phyloP scores from a whole-genome alignment of 1,140 invertebrate species.

The Polypedilum vanderplanki region DNA sequence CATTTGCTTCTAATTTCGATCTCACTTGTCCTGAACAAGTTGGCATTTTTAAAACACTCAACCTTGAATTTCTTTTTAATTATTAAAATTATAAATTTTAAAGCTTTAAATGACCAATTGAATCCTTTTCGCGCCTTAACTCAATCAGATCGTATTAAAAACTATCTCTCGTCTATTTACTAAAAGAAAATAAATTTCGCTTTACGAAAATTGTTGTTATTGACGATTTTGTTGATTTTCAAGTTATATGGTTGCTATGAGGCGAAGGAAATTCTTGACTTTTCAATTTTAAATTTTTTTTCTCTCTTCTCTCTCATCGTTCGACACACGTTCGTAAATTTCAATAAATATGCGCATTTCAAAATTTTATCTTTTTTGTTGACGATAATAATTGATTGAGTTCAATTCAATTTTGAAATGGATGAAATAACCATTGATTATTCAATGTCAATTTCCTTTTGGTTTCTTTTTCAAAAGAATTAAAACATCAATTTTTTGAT shows the following conservation, averaged over 20 bases:
- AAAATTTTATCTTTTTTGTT: too few relatives aligned
- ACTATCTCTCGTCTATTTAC: not conserved
- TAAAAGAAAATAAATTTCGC: not conserved
- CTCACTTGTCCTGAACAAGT: not conserved
- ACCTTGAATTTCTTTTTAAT: not conserved
- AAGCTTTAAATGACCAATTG: not conserved
- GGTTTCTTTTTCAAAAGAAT: too few relatives aligned
- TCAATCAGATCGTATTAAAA: not conserved
- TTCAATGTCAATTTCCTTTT: too few relatives aligned
- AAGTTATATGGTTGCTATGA: conserved; percentile 12
- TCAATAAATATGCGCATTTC: too few relatives aligned
- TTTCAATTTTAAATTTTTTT: conserved; percentile 5
- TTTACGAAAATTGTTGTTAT: conserved; percentile 21
- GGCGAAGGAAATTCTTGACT: not conserved
- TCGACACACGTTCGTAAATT: not conserved
- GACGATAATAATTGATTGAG: too few relatives aligned
- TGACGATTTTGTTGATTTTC: conserved; percentile 14
- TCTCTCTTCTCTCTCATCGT: not conserved
- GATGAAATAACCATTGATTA: too few relatives aligned
- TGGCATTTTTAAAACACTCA: not conserved
- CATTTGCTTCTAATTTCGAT: not conserved
- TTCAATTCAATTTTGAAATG: too few relatives aligned
- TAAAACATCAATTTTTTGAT: too few relatives aligned
- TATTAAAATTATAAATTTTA: not conserved
- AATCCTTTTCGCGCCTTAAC: not conserved